phyloP scores from a whole-genome alignment of 23 tunicate genomes.

The Corella eumyota region DNA sequence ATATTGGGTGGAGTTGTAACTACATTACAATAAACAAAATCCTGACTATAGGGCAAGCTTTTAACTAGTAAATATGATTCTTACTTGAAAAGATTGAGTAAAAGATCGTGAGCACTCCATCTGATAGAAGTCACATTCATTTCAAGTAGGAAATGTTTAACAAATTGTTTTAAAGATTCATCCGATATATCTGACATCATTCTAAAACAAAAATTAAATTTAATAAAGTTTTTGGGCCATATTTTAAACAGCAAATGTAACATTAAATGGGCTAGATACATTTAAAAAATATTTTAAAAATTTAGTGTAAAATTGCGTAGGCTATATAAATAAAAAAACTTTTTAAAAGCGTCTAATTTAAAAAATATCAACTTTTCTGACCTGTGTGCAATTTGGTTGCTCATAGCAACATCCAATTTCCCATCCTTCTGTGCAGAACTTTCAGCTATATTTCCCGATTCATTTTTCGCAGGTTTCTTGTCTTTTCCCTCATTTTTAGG shows the following conservation, averaged over 20 bases:
- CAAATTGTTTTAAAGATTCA: constrained; percentile 24
- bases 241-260: no score
- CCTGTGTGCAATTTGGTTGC: constrained; percentile 30
- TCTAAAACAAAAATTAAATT: no score
- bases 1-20: no score
- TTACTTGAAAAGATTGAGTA: constrained; percentile 54
- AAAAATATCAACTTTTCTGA: no score
- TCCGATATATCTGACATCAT: constrained; percentile 38
- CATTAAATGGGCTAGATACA: no score
- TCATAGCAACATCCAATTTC: constrained; percentile 18
- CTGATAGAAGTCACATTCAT: constrained; percentile 64
- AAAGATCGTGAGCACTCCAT: constrained; percentile 73
- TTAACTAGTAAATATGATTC: neutral
- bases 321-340: no score
- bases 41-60: no score
- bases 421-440: neutral
- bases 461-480: neutral
- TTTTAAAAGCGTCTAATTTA: no score
- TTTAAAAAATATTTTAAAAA: no score
- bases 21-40: no score
- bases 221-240: no score
- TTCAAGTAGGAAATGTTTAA: constrained; percentile 68
- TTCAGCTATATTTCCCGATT: neutral
- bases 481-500: neutral
- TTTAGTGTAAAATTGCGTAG: no score